phyloP scores from a whole-genome alignment of 2,113 vertebrate genomes.

The Melanotaenia duboulayi region DNA sequence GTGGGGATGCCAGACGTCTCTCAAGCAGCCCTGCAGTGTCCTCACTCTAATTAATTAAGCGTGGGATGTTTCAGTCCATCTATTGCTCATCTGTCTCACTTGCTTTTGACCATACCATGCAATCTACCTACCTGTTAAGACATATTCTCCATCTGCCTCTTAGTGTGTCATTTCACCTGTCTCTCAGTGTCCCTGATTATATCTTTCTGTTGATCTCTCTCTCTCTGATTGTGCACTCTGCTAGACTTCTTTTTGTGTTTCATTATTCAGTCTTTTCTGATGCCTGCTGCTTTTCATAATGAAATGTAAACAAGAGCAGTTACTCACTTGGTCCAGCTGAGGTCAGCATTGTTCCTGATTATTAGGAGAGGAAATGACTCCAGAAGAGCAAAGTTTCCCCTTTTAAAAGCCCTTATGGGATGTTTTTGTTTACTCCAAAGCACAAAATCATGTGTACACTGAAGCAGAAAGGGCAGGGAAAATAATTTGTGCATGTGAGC shows the following conservation, averaged over 20 bases:
- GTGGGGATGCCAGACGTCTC: conserved; percentile 45
- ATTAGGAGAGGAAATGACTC: conserved; percentile 36
- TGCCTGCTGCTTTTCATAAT: conserved; percentile 42
- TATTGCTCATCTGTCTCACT: conserved; percentile 51
- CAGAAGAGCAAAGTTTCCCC: conserved; percentile 29
- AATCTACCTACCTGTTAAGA: conserved; percentile 25
- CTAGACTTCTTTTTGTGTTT: conserved; percentile 34
- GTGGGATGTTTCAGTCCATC: conserved; percentile 56
- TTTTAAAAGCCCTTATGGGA: conserved; percentile 11
- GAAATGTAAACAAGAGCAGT: conserved; percentile 66
- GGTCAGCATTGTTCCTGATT: conserved; percentile 79
- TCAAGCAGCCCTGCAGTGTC: conserved; percentile 56
- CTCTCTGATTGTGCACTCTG: conserved; percentile 23
- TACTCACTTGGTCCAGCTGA: conserved; percentile 68
- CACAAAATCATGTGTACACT: neutral
- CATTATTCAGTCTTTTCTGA: conserved; percentile 55
- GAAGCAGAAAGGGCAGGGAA: neutral
- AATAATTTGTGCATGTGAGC: neutral
- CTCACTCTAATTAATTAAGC: conserved; percentile 71
- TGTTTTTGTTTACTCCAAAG: conserved; percentile 16
- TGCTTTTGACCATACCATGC: conserved; percentile 24
- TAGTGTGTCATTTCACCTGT: conserved; percentile 4
- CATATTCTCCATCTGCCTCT: conserved; percentile 5
- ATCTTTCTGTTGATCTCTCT: conserved; percentile 15
- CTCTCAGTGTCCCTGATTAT: neutral